Evolutionary conservation across 2,113 vertebrate genomes (phyloP).

Genomic region (Syngnathus floridae): DNA sequence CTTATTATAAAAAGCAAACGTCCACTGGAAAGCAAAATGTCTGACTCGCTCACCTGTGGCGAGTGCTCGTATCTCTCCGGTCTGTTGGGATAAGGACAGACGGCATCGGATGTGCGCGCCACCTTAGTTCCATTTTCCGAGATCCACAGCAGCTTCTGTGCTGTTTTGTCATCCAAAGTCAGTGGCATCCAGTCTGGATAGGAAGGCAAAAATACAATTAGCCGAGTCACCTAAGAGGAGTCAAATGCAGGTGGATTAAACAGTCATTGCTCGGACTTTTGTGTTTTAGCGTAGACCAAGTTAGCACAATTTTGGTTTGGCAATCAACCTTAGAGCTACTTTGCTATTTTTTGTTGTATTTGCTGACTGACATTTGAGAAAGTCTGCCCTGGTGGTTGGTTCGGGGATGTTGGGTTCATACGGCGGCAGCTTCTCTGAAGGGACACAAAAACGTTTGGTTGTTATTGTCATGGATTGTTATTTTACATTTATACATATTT

Average conservation of each 20-base stretch:
- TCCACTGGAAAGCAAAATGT: neutral
- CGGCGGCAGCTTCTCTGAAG: slow-evolving; percentile 49
- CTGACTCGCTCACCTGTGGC: slow-evolving; percentile 56
- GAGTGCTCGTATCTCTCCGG: slow-evolving; percentile 71
- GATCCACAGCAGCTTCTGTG: slow-evolving; percentile 73
- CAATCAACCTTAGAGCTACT: too few relatives aligned
- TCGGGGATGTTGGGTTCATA: slow-evolving; percentile 70
- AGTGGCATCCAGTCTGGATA: slow-evolving; percentile 62
- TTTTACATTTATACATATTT: neutral
- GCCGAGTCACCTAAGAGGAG: too few relatives aligned
- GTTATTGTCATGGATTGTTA: neutral
- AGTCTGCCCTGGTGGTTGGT: slow-evolving; percentile 65
- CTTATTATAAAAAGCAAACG: neutral
- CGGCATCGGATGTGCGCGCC: slow-evolving; percentile 57
- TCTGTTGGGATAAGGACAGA: slow-evolving; percentile 68
- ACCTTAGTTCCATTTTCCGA: slow-evolving; percentile 64
- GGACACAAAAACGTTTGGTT: neutral
- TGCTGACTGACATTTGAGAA: slow-evolving; percentile 61
- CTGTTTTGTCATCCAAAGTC: slow-evolving; percentile 68
- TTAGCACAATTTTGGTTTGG: too few relatives aligned
- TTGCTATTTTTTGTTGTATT: neutral
- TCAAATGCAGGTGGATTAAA: neutral
- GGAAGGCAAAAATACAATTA: neutral
- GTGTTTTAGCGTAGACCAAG: too few relatives aligned
- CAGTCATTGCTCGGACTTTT: too few relatives aligned